Evolutionary conservation across 2,888 invertebrate species (phyloP).

Genomic region (Sinelater perroti): DNA sequence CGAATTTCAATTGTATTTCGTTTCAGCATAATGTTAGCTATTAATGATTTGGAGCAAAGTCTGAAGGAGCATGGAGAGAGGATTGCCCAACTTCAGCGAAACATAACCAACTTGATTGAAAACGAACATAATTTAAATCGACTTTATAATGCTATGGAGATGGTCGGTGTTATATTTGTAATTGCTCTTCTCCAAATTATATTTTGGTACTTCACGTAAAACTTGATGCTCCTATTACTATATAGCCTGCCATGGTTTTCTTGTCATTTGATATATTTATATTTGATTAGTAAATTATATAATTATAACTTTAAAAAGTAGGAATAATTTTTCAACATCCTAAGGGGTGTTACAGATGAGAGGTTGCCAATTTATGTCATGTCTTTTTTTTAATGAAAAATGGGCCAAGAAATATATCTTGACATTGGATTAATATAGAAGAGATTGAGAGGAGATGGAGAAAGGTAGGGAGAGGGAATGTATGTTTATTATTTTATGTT

Average conservation of each 20-base stretch:
- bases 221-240: no score
- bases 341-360: background rate
- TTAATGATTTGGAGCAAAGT: constrained; percentile 53
- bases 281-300: background rate
- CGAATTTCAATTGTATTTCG: no score
- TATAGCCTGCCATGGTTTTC: background rate
- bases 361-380: background rate
- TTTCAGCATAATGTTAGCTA: constrained; percentile 53
- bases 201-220: constrained; percentile 57
- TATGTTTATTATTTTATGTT: no score
- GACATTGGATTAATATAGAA: no score
- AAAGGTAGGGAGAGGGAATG: no score
- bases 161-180: constrained; percentile 48
- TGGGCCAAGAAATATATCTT: no score
- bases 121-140: constrained; percentile 20
- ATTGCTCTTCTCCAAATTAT: constrained; percentile 50
- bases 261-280: background rate
- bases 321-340: background rate
- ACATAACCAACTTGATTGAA: constrained; percentile 49
- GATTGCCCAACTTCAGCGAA: constrained; percentile 51
- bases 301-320: background rate
- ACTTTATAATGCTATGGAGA: constrained; percentile 38
- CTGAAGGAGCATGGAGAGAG: constrained; percentile 53
- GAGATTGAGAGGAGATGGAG: no score
- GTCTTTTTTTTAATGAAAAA: background rate